Evolutionary conservation across 2,113 vertebrate genomes (phyloP).

Genomic region (Hemicordylus capensis): DNA sequence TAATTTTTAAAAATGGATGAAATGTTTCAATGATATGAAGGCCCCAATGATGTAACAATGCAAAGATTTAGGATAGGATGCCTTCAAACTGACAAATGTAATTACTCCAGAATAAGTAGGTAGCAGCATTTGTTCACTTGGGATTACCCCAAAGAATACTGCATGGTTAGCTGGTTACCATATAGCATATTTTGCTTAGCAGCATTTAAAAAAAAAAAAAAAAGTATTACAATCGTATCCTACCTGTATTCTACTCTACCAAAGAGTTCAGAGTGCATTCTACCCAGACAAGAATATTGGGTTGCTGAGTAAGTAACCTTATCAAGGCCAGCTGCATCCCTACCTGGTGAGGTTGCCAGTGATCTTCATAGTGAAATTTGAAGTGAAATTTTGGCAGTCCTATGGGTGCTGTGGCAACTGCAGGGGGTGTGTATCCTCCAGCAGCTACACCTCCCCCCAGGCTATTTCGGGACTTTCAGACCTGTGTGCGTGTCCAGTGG

Average conservation of each 20-base stretch:
- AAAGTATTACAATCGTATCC: not conserved
- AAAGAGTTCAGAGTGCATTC: not conserved
- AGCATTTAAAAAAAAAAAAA: not conserved
- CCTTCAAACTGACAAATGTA: not conserved
- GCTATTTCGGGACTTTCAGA: too few species aligned
- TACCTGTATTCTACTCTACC: not conserved
- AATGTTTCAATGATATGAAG: not conserved
- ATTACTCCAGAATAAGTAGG: too few species aligned
- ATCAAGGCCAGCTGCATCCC: not conserved
- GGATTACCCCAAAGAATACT: not conserved
- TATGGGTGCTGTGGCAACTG: too few species aligned
- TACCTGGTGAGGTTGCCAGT: not conserved
- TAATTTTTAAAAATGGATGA: not conserved
- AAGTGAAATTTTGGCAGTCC: too few species aligned
- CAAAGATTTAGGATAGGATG: not conserved
- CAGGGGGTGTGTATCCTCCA: too few species aligned
- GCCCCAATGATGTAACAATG: not conserved
- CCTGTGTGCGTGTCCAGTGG: too few species aligned
- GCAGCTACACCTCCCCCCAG: too few species aligned
- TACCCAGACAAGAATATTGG: not conserved
- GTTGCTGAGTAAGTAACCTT: not conserved
- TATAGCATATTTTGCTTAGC: not conserved
- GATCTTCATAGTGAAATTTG: not conserved
- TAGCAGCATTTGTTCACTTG: not conserved
- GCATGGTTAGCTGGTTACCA: too few species aligned